Percentiles rank a stretch among this genome's conserved stretches.
These are phyloP conservation scores for Calameuta pallipes DNA, from an alignment of 2,888 invertebrate species.

Conservation along the genomic window DNA sequence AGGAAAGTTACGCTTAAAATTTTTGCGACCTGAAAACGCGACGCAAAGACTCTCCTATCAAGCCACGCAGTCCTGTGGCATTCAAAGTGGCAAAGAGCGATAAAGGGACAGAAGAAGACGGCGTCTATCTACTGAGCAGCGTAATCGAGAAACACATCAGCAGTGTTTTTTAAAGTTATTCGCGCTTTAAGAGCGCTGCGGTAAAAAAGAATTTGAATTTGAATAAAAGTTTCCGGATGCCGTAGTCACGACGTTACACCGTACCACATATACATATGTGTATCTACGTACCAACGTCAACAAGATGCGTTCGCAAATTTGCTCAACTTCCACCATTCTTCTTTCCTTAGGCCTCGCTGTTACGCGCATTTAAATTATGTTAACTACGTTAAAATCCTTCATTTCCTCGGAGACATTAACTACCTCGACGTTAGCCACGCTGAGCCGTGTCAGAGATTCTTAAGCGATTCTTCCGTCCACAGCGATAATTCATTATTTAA, in stretches of 20 bases:
- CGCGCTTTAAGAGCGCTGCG: conserved; percentile 32
- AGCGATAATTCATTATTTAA: conserved; percentile 25
- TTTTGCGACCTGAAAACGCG: background rate
- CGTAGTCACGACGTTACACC: background rate
- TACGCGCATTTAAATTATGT: background rate
- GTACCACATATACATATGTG: too few species aligned
- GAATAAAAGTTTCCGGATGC: conserved; percentile 43
- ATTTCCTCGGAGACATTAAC: background rate
- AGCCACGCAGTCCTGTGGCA: background rate
- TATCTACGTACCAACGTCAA: background rate
- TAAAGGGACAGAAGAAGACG: background rate
- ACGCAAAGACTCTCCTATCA: background rate
- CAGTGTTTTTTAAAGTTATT: background rate
- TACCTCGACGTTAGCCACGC: background rate
- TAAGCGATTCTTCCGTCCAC: background rate
- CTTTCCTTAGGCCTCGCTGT: background rate
- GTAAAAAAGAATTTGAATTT: conserved; percentile 40
- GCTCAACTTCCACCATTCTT: background rate
- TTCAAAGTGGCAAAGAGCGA: background rate
- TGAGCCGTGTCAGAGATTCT: background rate
- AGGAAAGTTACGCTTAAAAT: background rate
- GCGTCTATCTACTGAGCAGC: background rate
- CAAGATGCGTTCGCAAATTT: background rate
- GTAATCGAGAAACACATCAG: background rate
- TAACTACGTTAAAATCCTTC: background rate